phyloP scores from a whole-genome alignment of 1,140 invertebrate genomes.

The Drosophila lowei region DNA sequence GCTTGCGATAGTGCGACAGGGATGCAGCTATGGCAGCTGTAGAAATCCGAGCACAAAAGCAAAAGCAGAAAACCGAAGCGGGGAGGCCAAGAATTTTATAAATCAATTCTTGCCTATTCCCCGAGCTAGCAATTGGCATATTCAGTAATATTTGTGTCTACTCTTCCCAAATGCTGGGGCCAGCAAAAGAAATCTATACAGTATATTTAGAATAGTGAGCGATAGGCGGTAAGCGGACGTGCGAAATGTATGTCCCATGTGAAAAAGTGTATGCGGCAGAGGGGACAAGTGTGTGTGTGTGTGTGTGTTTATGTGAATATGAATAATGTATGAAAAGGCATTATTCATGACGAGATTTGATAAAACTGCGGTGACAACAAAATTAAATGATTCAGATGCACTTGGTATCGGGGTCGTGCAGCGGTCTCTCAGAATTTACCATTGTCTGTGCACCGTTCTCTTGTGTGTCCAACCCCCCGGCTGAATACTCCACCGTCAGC shows the following conservation, averaged over 20 bases:
- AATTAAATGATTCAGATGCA: constrained; percentile 48
- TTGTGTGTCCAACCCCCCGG: background rate
- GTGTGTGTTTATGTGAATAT: constrained; percentile 11
- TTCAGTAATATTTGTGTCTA: constrained; percentile 40
- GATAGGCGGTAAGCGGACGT: constrained; percentile 13
- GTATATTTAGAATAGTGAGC: no score
- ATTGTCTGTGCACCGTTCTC: constrained; percentile 1
- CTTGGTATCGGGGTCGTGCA: constrained; percentile 42
- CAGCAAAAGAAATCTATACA: background rate
- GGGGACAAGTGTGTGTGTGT: constrained; percentile 10
- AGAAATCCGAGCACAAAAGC: constrained; percentile 67
- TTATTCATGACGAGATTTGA: constrained; percentile 34
- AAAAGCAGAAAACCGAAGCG: constrained; percentile 75
- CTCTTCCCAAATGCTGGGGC: background rate
- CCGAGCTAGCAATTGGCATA: constrained; percentile 61
- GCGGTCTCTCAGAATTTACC: background rate
- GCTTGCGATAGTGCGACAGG: constrained; percentile 45
- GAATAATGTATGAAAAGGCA: constrained; percentile 36
- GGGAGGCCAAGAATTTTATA: constrained; percentile 69
- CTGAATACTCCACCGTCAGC: background rate
- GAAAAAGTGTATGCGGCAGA: constrained; percentile 22
- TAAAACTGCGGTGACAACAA: constrained; percentile 50
- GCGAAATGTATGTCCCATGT: constrained; percentile 16
- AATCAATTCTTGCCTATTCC: constrained; percentile 83
- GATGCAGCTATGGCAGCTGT: constrained; percentile 45